Base-by-base conservation (phyloP, 37 sponge, comb jelly and placozoan genomes). In the Mnemiopsis leidyi region DNA sequence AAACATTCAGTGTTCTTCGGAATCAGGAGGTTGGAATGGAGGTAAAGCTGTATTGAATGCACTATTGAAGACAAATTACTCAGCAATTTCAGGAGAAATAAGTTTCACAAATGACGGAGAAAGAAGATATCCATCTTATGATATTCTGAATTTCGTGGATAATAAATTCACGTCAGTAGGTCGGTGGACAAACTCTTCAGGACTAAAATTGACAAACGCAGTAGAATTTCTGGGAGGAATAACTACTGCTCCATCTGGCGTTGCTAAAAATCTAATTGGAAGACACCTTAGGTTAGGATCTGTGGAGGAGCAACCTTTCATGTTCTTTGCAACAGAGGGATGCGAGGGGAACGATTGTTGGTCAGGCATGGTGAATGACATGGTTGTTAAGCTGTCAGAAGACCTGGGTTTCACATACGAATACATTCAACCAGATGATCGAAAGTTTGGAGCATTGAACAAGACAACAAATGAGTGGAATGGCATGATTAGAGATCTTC, bases 331-430 rank as follows among this genome's bases (percentile, higher is more conserved):
- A 3, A 29, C 75, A 18, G 25, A n/a, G 30, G 75, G n/a, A 29
- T 71, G 75, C 30, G n/a, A 71, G 30, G 75, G 30, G 5, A 71
- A 29, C n/a, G 25, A 13, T 25, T 71, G 75, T 18, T 71, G 30
- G 25, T 29, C 75, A 5, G 75, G 75, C 3, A 28, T 71, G 30
- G 30, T 29, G 5, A 28, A 29, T 18, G 75, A 71, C 25, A 71
- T 71, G 25, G 75, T 71, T 13, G 25, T 28, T 25, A 5, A 25
- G 25, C 25, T 71, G 7, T 5, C 75, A 5, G 30, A 71, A 28
- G 75, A 71, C n/a, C n/a, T 71, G 30, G 3, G 3, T 71, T 71
- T 71, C 75, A 71, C 75, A n/a, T 71, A 71, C 75, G 30, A 71
- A 5, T 71, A 29, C 20, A 71, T 71, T 28, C 25, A 3, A 5